Percentiles rank a stretch among this genome's conserved stretches.
Conservation (phyloP, 2,113 vertebrate species). For the Macquaria australasica region DNA sequence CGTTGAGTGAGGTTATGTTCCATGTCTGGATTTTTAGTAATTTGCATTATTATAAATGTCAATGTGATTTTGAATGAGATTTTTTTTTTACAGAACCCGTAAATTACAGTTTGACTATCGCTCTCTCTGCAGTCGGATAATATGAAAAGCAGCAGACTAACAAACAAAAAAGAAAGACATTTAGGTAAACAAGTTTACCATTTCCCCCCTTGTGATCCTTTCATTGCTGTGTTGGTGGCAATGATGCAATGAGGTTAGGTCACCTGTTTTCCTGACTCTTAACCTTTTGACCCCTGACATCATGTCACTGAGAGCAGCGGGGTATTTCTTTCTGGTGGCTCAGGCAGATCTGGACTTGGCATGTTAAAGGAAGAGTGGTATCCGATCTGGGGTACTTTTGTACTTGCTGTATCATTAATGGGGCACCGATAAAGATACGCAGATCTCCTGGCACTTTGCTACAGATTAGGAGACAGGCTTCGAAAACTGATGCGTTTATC, state of each 20-base stretch:
- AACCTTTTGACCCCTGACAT: slow-evolving; percentile 71
- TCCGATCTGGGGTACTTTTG: slow-evolving; percentile 77
- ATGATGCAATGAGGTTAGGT: slow-evolving; percentile 68
- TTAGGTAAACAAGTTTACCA: neutral
- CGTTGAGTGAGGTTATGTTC: neutral
- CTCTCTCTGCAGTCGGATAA: neutral
- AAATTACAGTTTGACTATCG: neutral
- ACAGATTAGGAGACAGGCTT: slow-evolving; percentile 60
- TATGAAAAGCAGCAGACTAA: neutral
- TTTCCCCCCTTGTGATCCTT: slow-evolving; percentile 1
- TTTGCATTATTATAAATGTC: neutral
- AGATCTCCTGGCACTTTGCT: slow-evolving; percentile 74
- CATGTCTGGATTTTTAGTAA: neutral
- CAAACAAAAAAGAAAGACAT: neutral
- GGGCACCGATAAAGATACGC: slow-evolving; percentile 72
- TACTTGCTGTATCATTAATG: slow-evolving; percentile 85
- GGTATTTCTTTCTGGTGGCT: slow-evolving; percentile 71
- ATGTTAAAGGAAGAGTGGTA: slow-evolving; percentile 79
- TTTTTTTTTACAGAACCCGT: neutral
- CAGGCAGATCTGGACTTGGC: slow-evolving; percentile 64
- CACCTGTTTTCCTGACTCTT: slow-evolving; percentile 65
- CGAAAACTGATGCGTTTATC: slow-evolving; percentile 81
- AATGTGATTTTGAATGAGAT: neutral
- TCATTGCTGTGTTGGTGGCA: neutral
- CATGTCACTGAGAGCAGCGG: slow-evolving; percentile 24